Evolutionary conservation across 2,797 vertebrate genomes (phyloP).

Genomic region (Dendrocincla fuliginosa): DNA sequence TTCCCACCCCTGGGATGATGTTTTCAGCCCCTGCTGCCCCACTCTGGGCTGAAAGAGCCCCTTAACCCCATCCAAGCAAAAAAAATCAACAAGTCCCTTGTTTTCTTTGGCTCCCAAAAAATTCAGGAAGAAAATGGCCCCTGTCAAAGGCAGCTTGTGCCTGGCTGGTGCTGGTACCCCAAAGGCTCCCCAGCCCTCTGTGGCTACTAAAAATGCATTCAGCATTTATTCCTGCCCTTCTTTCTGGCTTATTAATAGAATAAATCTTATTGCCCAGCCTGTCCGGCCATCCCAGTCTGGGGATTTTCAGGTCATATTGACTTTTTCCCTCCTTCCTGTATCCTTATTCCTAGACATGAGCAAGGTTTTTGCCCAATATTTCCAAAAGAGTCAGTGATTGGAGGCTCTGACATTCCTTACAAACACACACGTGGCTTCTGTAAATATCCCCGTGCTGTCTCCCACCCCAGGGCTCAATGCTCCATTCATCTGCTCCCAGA

Average conservation of each 20-base stretch:
- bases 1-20: background rate
- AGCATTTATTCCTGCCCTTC: background rate
- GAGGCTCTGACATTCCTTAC: background rate
- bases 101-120: background rate
- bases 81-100: background rate
- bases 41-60: background rate
- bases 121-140: background rate
- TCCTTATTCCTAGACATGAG: constrained; percentile 32
- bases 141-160: background rate
- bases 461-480: background rate
- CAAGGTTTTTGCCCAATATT: background rate
- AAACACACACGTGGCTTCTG: constrained; percentile 3
- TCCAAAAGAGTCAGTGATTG: background rate
- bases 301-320: constrained; percentile 63
- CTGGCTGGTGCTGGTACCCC: background rate
- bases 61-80: background rate
- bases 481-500: background rate
- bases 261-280: background rate
- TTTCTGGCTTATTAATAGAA: background rate
- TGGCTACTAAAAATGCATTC: background rate
- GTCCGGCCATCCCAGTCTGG: background rate
- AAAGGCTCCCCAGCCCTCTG: background rate
- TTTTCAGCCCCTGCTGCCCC: background rate
- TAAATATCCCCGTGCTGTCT: background rate
- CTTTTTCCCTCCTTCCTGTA: background rate